Percentiles rank a stretch among this genome's conserved stretches.
Conservation (phyloP, 1,140 invertebrate genomes). For the Drosophila nebulosa region DNA sequence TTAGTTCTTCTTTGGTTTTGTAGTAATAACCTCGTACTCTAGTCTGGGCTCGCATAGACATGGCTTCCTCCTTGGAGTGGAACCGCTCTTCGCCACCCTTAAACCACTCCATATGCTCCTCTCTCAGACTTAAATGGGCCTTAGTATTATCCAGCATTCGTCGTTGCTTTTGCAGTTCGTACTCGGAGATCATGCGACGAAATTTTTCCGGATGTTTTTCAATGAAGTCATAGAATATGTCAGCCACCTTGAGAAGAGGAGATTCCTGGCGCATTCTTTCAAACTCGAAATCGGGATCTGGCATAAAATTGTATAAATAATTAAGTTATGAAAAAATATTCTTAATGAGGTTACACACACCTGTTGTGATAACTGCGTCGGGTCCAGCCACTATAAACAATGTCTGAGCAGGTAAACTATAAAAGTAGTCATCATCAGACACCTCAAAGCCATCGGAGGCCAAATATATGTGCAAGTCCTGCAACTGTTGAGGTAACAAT, state of each 20-base stretch:
- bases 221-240: constrained; percentile 77
- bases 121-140: constrained; percentile 82
- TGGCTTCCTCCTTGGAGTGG: constrained; percentile 89
- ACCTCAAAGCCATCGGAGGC: constrained; percentile 88
- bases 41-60: constrained; percentile 89
- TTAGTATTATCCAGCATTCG: constrained; percentile 64
- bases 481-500: constrained; percentile 38
- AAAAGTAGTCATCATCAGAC: constrained; percentile 88
- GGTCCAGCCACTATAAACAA: constrained; percentile 85
- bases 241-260: constrained; percentile 65
- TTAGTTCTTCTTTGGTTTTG: constrained; percentile 89
- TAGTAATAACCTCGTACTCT: constrained; percentile 89
- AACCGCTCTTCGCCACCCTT: constrained; percentile 82
- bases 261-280: constrained; percentile 69
- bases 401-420: constrained; percentile 87
- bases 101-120: constrained; percentile 89
- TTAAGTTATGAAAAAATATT: not conserved
- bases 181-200: constrained; percentile 70
- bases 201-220: constrained; percentile 76
- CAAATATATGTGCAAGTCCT: constrained; percentile 81
- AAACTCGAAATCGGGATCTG: constrained; percentile 74
- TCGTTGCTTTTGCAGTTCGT: constrained; percentile 58
- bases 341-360: constrained; percentile 80
- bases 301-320: not conserved
- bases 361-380: constrained; percentile 85